Percentiles rank a stretch among this genome's conserved stretches.
phyloP scores from a whole-genome alignment of 2,888 invertebrate genomes.

The Gonocerus acuteangulatus region DNA sequence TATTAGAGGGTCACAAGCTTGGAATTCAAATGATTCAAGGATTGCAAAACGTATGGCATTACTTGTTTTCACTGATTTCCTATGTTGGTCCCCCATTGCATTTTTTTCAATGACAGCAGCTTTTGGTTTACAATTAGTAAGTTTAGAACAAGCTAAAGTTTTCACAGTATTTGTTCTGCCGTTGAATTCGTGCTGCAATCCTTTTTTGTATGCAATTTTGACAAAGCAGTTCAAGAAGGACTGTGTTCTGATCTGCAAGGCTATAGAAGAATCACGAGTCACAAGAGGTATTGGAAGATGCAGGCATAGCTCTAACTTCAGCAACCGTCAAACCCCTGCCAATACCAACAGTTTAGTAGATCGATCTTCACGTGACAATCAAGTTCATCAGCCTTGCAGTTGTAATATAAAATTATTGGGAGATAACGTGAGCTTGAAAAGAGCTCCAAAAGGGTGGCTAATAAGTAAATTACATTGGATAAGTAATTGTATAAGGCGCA shows the following conservation, averaged over 20 bases:
- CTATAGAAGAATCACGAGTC: slow-evolving; percentile 88
- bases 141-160: slow-evolving; percentile 88
- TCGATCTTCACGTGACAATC: slow-evolving; percentile 63
- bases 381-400: slow-evolving; percentile 51
- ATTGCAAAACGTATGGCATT: slow-evolving; percentile 95
- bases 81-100: slow-evolving; percentile 97
- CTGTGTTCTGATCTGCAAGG: slow-evolving; percentile 90
- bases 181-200: slow-evolving; percentile 94
- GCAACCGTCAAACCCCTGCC: slow-evolving; percentile 77
- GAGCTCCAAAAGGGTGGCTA: slow-evolving; percentile 43
- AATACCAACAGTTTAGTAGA: slow-evolving; percentile 78
- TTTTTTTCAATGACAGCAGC: slow-evolving; percentile 91
- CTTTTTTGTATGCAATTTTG: slow-evolving; percentile 93
- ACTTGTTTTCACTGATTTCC: slow-evolving; percentile 91
- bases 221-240: slow-evolving; percentile 97
- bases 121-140: slow-evolving; percentile 81
- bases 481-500: slow-evolving; percentile 46
- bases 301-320: slow-evolving; percentile 77
- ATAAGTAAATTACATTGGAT: slow-evolving; percentile 48
- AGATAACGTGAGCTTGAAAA: slow-evolving; percentile 38
- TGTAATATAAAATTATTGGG: slow-evolving; percentile 51
- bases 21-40: slow-evolving; percentile 94
- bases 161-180: slow-evolving; percentile 94
- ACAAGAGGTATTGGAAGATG: slow-evolving; percentile 80
- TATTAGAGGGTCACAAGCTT: slow-evolving; percentile 88